Evolutionary conservation across 2,888 invertebrate species (phyloP), one percentile per base, ranked within the genome.

Genomic region (Panorpa germanica): DNA sequence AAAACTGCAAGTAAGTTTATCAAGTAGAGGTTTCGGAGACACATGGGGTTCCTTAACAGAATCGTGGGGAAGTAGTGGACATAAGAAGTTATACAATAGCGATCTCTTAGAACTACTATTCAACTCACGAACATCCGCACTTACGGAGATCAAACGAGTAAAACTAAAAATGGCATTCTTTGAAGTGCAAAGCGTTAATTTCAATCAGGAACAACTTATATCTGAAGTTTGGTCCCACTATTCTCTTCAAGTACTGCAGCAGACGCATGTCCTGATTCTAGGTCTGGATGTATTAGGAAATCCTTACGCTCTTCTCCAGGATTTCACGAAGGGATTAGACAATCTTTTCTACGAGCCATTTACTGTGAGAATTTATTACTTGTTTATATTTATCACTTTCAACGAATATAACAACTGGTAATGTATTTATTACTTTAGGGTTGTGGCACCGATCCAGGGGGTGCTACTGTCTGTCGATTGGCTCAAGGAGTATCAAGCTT

Each of bases 271-370:
- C 2, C 59, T 78, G 36, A 70, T 82, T 2, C 55, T 81, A 11
- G 81, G 80, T 0, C 54, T 78, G 19, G 77, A 80, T 43, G 75
- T 83, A 16, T 60, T 83, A 12, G 77, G 81, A 5, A 83, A 82
- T 53, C 78, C 80, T 0, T 81, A 77, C 45, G 65, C 65, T 39
- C 53, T 60, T n/a, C 57, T 69, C 7, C 62, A 63, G 22, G 69
- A 70, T 48, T 68, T 71, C 43, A 61, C 65, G 2, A 57, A 59
- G 36, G 67, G 63, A 2, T 48, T 70, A 16, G 63, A 63, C 34
- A 63, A 68, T 34, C 63, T 60, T 35, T 61, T 64, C 46, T 71
- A 71, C 45, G 70, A 71, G 38, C 70, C 72, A 4, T 59, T 57
- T 40, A 40, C 63, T 53, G 71, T 70, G 43, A 55, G 55, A 35